phyloP scores from a whole-genome alignment of 2,797 vertebrate genomes.

The Masticophis lateralis region DNA sequence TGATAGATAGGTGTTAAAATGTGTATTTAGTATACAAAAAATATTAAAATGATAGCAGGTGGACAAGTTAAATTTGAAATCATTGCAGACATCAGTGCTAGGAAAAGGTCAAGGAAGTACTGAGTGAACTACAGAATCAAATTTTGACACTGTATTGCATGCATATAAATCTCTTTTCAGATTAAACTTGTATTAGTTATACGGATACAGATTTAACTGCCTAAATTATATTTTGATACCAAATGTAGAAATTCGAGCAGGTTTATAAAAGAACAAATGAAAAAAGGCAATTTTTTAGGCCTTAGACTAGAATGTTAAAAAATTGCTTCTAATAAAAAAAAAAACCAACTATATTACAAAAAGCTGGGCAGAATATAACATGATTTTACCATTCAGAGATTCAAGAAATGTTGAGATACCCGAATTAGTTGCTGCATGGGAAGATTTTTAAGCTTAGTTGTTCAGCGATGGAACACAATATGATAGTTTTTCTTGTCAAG shows the following conservation, averaged over 20 bases:
- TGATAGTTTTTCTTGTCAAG: background rate
- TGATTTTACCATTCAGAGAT: background rate
- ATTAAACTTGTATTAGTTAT: background rate
- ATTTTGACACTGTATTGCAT: background rate
- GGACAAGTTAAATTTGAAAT: background rate
- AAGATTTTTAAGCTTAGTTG: background rate
- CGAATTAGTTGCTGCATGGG: too few species aligned
- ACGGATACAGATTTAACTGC: background rate
- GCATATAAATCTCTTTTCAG: background rate
- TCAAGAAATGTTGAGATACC: background rate
- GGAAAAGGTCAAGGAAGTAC: background rate
- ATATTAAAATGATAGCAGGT: background rate
- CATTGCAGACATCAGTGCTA: background rate
- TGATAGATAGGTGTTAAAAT: background rate
- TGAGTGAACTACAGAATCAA: background rate
- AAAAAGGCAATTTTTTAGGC: background rate
- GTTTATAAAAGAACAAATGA: background rate
- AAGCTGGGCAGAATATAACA: background rate
- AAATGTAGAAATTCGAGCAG: background rate
- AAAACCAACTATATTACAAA: background rate
- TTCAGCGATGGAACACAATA: background rate
- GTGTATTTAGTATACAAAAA: background rate
- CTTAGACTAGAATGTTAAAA: background rate
- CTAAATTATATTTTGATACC: background rate
- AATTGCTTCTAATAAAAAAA: background rate